Evolutionary conservation across 1,140 invertebrate genomes (phyloP), one percentile per base, ranked within the genome.

Genomic region (Thaumetopoea pityocampa): DNA sequence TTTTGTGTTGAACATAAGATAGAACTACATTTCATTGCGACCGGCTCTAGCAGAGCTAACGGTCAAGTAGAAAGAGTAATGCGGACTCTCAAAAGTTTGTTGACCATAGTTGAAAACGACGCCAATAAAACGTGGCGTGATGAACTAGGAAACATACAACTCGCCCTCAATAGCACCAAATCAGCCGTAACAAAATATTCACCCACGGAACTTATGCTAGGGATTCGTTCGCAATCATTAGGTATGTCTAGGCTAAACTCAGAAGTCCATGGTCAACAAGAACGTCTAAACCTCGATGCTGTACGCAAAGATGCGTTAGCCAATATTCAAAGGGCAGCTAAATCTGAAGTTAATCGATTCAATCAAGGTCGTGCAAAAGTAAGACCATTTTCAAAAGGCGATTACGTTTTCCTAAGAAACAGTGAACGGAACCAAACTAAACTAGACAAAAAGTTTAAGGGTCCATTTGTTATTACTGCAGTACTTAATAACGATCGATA

Each of bases 21-120:
- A n/a, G n/a, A n/a, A n/a, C n/a, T n/a, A n/a, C n/a, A n/a, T n/a
- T n/a, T n/a, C n/a, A 26, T 26, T 2, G 23, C 23, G 2, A 26
- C 23, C 2, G 23, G 23, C 6, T 26, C 23, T 3, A 26, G 23
- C 8, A n/a, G 23, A 9, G 59, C 58, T 5, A 70, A 70, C 11
- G 55, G 64, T 3, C 60, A 67, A 26, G 55, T 67, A 0, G 50
- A 59, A 12, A 28, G 52, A 5, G 51, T 59, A 0, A 64, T 59
- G 60, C 43, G 50, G 6, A 60, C 51, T n/a, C 15, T 60, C 1
- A 60, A 60, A 34, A 45, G 32, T 14, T 12, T 61, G 0, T 12
- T 61, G 12, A 51, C 50, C 3, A 50, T 55, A 7, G 27, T 53
- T 7, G 50, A 56, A 53, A 56, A 51, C 19, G 48, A 51, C 9